Percentiles rank a stretch among this genome's conserved stretches.
These are phyloP conservation scores for Neodontobutis hainanensis DNA, from an alignment of 2,113 vertebrate genomes.

Conservation along the genomic window DNA sequence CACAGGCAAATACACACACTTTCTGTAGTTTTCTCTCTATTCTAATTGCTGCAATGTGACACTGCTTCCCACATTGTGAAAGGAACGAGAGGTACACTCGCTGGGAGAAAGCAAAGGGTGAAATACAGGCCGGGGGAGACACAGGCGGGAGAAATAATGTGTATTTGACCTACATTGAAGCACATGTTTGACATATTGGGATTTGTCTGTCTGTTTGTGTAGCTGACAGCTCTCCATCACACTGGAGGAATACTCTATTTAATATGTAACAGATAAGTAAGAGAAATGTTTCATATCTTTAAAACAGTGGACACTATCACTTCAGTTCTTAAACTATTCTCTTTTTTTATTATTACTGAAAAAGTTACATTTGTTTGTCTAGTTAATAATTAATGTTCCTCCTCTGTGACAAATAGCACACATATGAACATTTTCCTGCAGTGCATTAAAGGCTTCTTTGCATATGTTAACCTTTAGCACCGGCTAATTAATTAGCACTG, in stretches of 20 bases:
- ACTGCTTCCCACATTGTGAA: conserved; percentile 60
- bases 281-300: not conserved
- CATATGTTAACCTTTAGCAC: conserved; percentile 6
- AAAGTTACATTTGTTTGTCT: not conserved
- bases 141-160: conserved; percentile 1
- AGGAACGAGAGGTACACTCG: conserved; percentile 41
- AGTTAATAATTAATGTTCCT: not conserved
- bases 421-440: not conserved
- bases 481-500: conserved; percentile 2
- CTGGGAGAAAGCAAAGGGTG: conserved; percentile 13
- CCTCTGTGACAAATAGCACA: not conserved
- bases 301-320: too few relatives aligned
- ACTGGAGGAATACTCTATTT: not conserved
- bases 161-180: conserved; percentile 48
- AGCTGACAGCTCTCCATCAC: not conserved
- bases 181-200: not conserved
- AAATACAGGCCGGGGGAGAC: conserved; percentile 8
- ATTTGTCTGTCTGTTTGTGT: conserved; percentile 2
- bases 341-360: not conserved
- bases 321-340: not conserved
- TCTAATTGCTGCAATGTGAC: conserved; percentile 69
- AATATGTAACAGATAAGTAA: not conserved
- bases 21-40: conserved; percentile 41
- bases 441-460: conserved; percentile 4
- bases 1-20: conserved; percentile 24